phyloP scores from a whole-genome alignment of 2,797 vertebrate species.

The Hapalemur alaotrensis region DNA sequence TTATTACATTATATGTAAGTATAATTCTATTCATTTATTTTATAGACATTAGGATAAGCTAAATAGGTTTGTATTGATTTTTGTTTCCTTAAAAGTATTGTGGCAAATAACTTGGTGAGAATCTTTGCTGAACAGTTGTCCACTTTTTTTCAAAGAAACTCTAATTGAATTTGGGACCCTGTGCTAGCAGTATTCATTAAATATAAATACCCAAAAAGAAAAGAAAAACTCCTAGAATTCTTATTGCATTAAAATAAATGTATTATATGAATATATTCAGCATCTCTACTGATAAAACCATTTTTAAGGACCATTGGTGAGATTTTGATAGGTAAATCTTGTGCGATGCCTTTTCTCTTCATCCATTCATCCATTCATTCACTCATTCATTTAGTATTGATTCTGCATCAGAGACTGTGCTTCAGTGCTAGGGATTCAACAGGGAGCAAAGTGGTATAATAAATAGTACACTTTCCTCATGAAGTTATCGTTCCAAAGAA shows the following conservation, averaged over 20 bases:
- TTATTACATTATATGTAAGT: conserved; percentile 99
- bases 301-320: conserved; percentile 61
- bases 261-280: conserved; percentile 25
- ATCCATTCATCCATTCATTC: background rate
- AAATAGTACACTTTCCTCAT: background rate
- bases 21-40: conserved; percentile 70
- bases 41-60: conserved; percentile 68
- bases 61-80: conserved; percentile 76
- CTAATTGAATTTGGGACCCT: conserved; percentile 42
- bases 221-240: background rate
- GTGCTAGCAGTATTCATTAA: conserved; percentile 42
- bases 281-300: conserved; percentile 33
- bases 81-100: conserved; percentile 67
- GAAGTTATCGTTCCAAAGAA: background rate
- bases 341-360: conserved; percentile 53
- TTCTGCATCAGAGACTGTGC: background rate
- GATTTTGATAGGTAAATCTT: conserved; percentile 68
- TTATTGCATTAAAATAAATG: conserved; percentile 46
- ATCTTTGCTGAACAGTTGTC: conserved; percentile 35
- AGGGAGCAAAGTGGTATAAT: background rate
- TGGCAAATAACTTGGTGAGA: conserved; percentile 58
- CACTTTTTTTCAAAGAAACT: background rate
- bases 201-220: conserved; percentile 32
- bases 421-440: background rate
- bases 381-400: background rate